Conservation (phyloP, 2,888 invertebrate species). For the Philhelius pedissequus region DNA sequence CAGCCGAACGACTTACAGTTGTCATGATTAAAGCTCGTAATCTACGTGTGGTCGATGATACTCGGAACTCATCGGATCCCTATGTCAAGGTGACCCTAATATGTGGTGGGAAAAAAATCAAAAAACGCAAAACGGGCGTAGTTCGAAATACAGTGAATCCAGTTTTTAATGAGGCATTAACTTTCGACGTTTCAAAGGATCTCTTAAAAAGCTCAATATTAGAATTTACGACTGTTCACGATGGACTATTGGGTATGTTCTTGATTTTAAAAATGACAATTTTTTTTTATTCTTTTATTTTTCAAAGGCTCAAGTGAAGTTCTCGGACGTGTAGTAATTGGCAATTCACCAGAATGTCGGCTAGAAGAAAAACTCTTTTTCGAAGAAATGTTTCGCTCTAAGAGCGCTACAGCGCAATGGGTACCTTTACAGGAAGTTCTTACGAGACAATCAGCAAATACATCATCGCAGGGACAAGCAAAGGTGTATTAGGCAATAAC, state of each 20-base stretch:
- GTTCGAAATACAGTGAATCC: slow-evolving; percentile 92
- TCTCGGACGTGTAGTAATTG: slow-evolving; percentile 80
- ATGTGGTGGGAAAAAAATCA: slow-evolving; percentile 92
- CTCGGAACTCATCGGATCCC: slow-evolving; percentile 93
- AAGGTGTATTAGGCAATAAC: slow-evolving; percentile 24
- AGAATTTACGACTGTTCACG: slow-evolving; percentile 83
- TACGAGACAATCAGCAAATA: slow-evolving; percentile 22
- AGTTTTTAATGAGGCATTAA: slow-evolving; percentile 95
- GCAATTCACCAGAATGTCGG: slow-evolving; percentile 78
- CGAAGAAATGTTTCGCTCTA: slow-evolving; percentile 81
- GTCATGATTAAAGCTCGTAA: slow-evolving; percentile 95
- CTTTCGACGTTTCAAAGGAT: slow-evolving; percentile 91
- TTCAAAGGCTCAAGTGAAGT: slow-evolving; percentile 81
- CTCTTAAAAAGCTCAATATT: slow-evolving; percentile 80
- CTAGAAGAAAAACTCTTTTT: slow-evolving; percentile 80
- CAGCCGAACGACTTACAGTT: slow-evolving; percentile 93
- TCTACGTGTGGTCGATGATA: slow-evolving; percentile 95
- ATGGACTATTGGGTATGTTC: slow-evolving; percentile 81
- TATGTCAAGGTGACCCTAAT: slow-evolving; percentile 95
- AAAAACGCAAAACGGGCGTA: slow-evolving; percentile 95
- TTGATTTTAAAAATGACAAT: not conserved
- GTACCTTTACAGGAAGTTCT: slow-evolving; percentile 79
- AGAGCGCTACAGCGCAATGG: slow-evolving; percentile 82
- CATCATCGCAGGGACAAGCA: slow-evolving; percentile 26
- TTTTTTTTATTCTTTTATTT: not conserved